A percentile compares a stretch with the other conserved stretches of the same genome.
Conservation (phyloP, 1,140 invertebrate species). For the Philopotamus ludificatus region DNA sequence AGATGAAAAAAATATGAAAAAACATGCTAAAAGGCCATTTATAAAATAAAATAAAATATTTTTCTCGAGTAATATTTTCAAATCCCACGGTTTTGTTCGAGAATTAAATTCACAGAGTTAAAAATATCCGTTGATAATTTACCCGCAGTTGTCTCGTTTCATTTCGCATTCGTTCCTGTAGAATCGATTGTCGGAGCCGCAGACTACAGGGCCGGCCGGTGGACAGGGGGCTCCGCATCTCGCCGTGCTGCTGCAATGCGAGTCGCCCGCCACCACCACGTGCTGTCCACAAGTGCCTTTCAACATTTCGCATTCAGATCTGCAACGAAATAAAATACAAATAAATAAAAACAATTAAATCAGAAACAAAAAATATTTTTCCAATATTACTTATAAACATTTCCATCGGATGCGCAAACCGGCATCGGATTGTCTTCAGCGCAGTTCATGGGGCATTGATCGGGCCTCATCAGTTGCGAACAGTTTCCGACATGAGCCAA, state of each 20-base stretch:
- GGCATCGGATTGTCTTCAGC: constrained; percentile 69
- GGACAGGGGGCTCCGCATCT: constrained; percentile 67
- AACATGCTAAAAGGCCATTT: no score
- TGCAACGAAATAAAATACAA: constrained; percentile 45
- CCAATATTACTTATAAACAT: constrained; percentile 85
- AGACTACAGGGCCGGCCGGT: constrained; percentile 76
- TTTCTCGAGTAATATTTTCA: no score
- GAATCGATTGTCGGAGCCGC: constrained; percentile 88
- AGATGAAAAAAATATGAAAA: no score
- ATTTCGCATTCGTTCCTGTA: constrained; percentile 93
- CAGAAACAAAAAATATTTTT: constrained; percentile 5
- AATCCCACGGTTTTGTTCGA: no score
- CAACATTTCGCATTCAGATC: constrained; percentile 85
- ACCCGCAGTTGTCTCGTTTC: constrained; percentile 89
- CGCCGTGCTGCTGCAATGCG: constrained; percentile 80
- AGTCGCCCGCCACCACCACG: constrained; percentile 74
- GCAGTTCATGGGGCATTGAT: constrained; percentile 71
- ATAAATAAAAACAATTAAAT: constrained; percentile 3
- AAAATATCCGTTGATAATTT: no score
- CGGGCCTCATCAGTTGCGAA: constrained; percentile 67
- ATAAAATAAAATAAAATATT: no score
- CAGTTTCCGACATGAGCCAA: constrained; percentile 84
- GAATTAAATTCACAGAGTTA: no score
- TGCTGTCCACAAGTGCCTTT: constrained; percentile 80
- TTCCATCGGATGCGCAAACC: constrained; percentile 88